Evolutionary conservation across 1,140 invertebrate genomes (phyloP).

Genomic region (Bombus waltoni): DNA sequence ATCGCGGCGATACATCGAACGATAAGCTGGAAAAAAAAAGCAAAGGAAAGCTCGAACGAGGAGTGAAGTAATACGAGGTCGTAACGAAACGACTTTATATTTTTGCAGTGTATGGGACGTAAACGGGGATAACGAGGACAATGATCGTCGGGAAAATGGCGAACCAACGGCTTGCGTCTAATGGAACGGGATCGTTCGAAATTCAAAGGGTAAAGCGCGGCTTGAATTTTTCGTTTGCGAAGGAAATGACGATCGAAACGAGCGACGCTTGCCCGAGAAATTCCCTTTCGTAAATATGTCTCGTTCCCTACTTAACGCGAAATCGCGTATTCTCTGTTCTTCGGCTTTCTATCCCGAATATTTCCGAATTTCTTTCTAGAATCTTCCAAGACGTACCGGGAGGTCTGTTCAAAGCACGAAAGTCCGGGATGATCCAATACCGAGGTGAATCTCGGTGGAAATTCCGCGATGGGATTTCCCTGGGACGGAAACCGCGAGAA

Average conservation of each 20-base stretch:
- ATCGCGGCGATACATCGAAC: neutral
- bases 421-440: neutral
- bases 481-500: neutral
- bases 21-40: neutral
- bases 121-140: neutral
- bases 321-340: neutral
- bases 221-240: neutral
- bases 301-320: neutral
- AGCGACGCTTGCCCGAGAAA: neutral
- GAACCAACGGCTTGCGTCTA: neutral
- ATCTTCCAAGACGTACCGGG: neutral
- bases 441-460: neutral
- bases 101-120: neutral
- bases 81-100: neutral
- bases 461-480: slow-evolving; percentile 11
- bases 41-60: neutral
- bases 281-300: neutral
- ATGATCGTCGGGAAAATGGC: neutral
- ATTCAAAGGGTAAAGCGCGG: neutral
- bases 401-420: neutral
- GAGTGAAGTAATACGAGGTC: neutral
- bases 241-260: neutral
- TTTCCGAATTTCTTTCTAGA: neutral
- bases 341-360: neutral
- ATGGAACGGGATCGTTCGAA: neutral